These are phyloP conservation scores for Diachasmimorpha longicaudata DNA, from an alignment of 1,140 invertebrate species.

Conservation along the genomic window DNA sequence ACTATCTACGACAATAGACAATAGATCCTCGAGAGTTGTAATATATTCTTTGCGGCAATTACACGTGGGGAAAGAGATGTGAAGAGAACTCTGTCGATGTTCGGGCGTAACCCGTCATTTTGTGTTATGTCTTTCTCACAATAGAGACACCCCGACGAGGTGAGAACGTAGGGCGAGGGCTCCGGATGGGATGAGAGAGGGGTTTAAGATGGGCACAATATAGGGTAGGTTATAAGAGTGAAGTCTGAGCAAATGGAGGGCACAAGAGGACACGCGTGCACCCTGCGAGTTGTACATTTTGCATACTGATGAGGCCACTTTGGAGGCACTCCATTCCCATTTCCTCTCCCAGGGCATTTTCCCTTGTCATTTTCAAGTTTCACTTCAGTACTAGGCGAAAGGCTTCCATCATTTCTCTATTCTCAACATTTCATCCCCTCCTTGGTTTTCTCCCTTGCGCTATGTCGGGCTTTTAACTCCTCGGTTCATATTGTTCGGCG, in stretches of 20 bases:
- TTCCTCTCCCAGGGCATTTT: constrained; percentile 44
- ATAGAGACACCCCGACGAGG: not conserved
- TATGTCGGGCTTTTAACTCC: not conserved
- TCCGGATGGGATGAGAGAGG: not conserved
- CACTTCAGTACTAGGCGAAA: constrained; percentile 24
- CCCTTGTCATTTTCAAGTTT: constrained; percentile 45
- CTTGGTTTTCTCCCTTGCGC: not conserved
- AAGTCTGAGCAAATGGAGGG: constrained; percentile 36
- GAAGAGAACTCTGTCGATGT: not conserved
- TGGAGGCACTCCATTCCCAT: constrained; percentile 40
- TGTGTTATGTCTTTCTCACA: not conserved
- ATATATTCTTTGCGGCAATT: not conserved
- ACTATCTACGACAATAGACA: no score
- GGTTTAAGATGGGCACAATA: not conserved
- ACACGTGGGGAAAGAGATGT: not conserved
- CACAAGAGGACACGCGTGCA: constrained; percentile 39
- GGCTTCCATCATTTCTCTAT: not conserved
- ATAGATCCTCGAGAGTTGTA: no score
- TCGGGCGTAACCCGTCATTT: not conserved
- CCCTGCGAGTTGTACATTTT: constrained; percentile 42
- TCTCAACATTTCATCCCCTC: not conserved
- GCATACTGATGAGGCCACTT: constrained; percentile 53
- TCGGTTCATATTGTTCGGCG: not conserved
- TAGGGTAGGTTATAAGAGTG: constrained; percentile 14
- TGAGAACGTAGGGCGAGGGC: not conserved